Evolutionary conservation across 2,888 invertebrate genomes (phyloP).

Genomic region (Thereva nobilitata): DNA sequence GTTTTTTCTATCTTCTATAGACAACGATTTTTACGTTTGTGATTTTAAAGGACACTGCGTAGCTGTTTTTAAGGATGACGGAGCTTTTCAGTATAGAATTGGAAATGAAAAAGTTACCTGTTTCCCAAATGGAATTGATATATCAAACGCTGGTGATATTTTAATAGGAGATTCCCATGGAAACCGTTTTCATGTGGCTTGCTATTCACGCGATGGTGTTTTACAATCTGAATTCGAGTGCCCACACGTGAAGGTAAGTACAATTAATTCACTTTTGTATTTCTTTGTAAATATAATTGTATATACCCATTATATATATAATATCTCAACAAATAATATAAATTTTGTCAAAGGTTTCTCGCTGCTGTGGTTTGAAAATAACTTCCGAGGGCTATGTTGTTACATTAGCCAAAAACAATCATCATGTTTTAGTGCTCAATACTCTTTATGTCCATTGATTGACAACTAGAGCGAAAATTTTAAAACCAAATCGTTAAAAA

Average conservation of each 20-base stretch:
- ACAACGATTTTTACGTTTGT: conserved; percentile 93
- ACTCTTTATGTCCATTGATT: conserved; percentile 90
- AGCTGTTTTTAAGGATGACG: conserved; percentile 92
- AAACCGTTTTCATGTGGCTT: conserved; percentile 96
- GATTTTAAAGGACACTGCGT: conserved; percentile 98
- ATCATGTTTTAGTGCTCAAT: conserved; percentile 95
- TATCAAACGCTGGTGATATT: conserved; percentile 95
- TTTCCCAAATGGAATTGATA: conserved; percentile 97
- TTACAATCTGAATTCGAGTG: conserved; percentile 93
- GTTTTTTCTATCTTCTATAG: conserved; percentile 59
- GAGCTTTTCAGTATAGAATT: conserved; percentile 88
- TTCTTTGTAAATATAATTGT: conserved; percentile 9
- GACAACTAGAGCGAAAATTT: conserved; percentile 53
- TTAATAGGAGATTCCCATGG: conserved; percentile 97
- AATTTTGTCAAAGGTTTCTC: conserved; percentile 73
- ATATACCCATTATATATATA: not conserved
- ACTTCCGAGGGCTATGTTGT: conserved; percentile 96
- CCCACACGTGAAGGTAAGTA: conserved; percentile 89
- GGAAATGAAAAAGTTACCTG: conserved; percentile 95
- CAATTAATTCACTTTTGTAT: not conserved
- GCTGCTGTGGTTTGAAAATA: conserved; percentile 96
- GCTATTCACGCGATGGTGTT: conserved; percentile 86
- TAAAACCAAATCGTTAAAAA: conserved; percentile 45
- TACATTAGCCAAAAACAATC: conserved; percentile 97
- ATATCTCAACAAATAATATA: not conserved